These are phyloP conservation scores for Acrocephalus scirpaceus DNA, from an alignment of 2,797 vertebrate species.

Conservation along the genomic window DNA sequence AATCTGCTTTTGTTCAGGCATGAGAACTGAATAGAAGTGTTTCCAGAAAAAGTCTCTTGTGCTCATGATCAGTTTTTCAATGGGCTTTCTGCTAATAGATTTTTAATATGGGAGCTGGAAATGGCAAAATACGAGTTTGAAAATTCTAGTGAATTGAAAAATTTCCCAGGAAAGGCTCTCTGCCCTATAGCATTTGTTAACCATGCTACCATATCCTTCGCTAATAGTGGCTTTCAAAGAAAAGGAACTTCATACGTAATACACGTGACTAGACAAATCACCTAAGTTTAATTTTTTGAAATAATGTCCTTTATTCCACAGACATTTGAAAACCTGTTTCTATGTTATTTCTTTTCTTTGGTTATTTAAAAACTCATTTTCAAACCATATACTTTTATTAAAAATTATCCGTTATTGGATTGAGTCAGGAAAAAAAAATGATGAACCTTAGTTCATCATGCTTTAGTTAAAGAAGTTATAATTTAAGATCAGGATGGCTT, in stretches of 20 bases:
- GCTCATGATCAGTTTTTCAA: slow-evolving; percentile 51
- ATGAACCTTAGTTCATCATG: background rate
- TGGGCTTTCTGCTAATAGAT: slow-evolving; percentile 64
- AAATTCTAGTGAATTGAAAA: slow-evolving; percentile 47
- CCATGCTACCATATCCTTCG: background rate
- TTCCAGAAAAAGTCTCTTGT: slow-evolving; percentile 67
- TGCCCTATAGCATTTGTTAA: slow-evolving; percentile 6
- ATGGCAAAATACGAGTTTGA: background rate
- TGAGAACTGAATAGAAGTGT: slow-evolving; percentile 70
- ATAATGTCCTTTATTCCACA: background rate
- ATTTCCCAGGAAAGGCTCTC: background rate
- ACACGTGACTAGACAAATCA: slow-evolving; percentile 27
- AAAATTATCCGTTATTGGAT: background rate
- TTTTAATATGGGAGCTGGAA: slow-evolving; percentile 65
- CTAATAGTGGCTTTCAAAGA: background rate
- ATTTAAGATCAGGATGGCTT: background rate
- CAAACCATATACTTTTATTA: background rate
- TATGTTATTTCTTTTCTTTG: background rate
- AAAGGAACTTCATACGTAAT: slow-evolving; percentile 6
- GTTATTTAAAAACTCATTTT: slow-evolving; percentile 10
- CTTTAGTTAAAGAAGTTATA: background rate
- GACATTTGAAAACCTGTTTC: background rate
- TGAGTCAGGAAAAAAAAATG: background rate
- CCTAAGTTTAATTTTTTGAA: slow-evolving; percentile 14
- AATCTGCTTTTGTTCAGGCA: slow-evolving; percentile 72